Evolutionary conservation across 1,140 invertebrate species (phyloP).

Genomic region (Drosophila nasuta): DNA sequence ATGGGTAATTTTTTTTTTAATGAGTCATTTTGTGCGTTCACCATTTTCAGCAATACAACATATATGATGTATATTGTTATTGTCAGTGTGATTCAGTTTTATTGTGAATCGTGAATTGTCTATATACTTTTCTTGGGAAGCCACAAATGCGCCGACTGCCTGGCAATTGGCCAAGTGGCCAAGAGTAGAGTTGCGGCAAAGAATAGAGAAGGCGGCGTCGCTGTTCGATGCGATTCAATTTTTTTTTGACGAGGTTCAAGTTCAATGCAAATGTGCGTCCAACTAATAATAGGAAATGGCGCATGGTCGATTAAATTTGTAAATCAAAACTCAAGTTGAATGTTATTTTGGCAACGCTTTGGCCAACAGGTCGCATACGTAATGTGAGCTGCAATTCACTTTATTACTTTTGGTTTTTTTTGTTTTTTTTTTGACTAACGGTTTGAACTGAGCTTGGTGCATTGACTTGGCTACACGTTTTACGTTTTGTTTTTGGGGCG

Average conservation of each 20-base stretch:
- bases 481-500: slow-evolving; percentile 17
- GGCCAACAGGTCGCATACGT: slow-evolving; percentile 44
- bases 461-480: slow-evolving; percentile 34
- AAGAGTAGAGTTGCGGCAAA: neutral
- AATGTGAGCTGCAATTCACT: slow-evolving; percentile 29
- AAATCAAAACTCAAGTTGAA: slow-evolving; percentile 16
- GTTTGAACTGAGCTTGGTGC: slow-evolving; percentile 15
- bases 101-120: slow-evolving; percentile 29
- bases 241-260: slow-evolving; percentile 42
- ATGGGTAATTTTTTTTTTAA: slow-evolving; percentile 9
- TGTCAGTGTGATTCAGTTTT: slow-evolving; percentile 35
- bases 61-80: neutral
- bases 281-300: slow-evolving; percentile 12
- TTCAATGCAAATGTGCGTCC: slow-evolving; percentile 41
- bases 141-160: neutral
- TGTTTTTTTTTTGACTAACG: slow-evolving; percentile 1
- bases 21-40: slow-evolving; percentile 7
- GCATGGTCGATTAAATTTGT: slow-evolving; percentile 3
- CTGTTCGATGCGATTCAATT: slow-evolving; percentile 17
- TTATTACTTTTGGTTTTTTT: slow-evolving; percentile 1
- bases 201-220: neutral
- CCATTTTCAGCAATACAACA: neutral
- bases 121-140: slow-evolving; percentile 24
- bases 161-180: slow-evolving; percentile 30
- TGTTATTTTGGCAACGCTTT: neutral